Evolutionary conservation across 1,140 invertebrate species (phyloP).

Genomic region (Drosophila biarmipes): DNA sequence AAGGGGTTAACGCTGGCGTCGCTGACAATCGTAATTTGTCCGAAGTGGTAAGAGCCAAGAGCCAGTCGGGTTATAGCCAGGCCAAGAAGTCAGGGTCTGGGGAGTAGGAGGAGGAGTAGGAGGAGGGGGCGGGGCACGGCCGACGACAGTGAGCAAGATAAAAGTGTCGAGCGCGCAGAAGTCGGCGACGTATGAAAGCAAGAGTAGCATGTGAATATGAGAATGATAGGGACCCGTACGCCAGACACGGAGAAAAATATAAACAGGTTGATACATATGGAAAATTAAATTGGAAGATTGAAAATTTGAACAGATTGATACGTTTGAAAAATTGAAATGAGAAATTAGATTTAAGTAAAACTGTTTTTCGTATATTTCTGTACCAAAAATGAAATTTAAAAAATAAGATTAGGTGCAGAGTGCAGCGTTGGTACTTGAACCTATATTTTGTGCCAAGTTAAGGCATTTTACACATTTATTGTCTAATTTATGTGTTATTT

Average conservation of each 20-base stretch:
- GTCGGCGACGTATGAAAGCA: constrained; percentile 57
- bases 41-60: constrained; percentile 61
- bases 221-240: constrained; percentile 40
- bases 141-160: constrained; percentile 64
- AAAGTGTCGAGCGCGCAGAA: constrained; percentile 78
- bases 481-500: too few species aligned
- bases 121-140: constrained; percentile 18
- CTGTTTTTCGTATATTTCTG: too few species aligned
- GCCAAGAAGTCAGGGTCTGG: constrained; percentile 28
- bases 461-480: too few species aligned
- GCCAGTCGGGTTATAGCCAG: constrained; percentile 38
- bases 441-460: background rate
- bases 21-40: constrained; percentile 64
- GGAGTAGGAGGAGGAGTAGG: constrained; percentile 23
- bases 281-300: background rate
- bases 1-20: constrained; percentile 30
- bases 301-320: too few species aligned
- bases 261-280: background rate
- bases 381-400: too few species aligned
- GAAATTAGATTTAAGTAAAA: too few species aligned
- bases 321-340: too few species aligned
- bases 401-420: too few species aligned
- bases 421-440: too few species aligned
- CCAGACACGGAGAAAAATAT: constrained; percentile 1
- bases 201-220: constrained; percentile 72